These are phyloP conservation scores for Peromyscus polionotus DNA, from an alignment of 2,113 vertebrate genomes.

Conservation along the genomic window DNA sequence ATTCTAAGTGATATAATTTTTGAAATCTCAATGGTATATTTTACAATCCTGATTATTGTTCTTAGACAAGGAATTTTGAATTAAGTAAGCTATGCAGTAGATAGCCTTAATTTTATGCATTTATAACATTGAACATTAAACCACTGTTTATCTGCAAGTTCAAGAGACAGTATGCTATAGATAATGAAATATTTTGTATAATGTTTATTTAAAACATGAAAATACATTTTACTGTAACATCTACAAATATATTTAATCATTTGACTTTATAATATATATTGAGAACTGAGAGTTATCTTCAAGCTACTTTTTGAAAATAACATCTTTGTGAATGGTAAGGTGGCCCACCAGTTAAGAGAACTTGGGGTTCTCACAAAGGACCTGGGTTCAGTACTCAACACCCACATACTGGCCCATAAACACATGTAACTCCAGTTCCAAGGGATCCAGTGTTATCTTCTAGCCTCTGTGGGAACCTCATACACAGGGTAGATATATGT, in stretches of 20 bases:
- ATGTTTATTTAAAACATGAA: conserved; percentile 27
- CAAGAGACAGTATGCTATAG: background rate
- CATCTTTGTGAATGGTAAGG: background rate
- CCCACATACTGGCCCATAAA: background rate
- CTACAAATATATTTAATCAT: background rate
- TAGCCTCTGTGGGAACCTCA: too few species aligned
- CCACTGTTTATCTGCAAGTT: background rate
- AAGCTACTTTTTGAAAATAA: background rate
- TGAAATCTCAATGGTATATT: conserved; percentile 10
- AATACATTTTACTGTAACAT: background rate
- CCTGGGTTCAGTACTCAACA: background rate
- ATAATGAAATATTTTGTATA: conserved; percentile 44
- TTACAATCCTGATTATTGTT: conserved; percentile 47
- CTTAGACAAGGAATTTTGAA: conserved; percentile 61
- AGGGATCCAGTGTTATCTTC: background rate
- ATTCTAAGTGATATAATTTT: background rate
- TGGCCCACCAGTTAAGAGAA: background rate
- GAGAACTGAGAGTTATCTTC: background rate
- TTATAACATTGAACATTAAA: conserved; percentile 55
- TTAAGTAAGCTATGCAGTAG: conserved; percentile 62
- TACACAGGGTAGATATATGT: too few species aligned
- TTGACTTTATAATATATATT: background rate
- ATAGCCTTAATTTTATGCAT: conserved; percentile 38
- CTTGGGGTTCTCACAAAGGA: background rate
- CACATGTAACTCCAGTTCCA: background rate